Evolutionary conservation across 2,888 invertebrate genomes (phyloP), one percentile per base, ranked within the genome.

Genomic region (Scaptomyza tumidula): DNA sequence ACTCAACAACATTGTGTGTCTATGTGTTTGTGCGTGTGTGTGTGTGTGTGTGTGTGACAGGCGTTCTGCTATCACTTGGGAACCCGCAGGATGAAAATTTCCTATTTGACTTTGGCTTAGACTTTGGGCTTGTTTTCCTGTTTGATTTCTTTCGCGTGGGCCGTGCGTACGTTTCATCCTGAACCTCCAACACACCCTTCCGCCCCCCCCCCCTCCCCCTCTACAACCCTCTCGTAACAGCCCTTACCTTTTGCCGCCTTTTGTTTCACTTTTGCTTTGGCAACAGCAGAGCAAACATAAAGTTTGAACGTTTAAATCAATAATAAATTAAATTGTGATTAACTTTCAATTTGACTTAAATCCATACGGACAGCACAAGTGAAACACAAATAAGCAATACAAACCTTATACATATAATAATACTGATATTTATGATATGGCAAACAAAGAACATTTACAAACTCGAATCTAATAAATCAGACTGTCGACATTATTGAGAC

Each of bases 1-100:
- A 77, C 58, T 77, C 61, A 46, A 58, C 35, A 37, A 39, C 39
- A 29, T 14, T 52, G 10, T 37, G 11, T 50, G 6, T n/a, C 10
- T 35, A 4, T 37, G 24, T 37, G 33, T n/a, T 1, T 11, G 6
- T 31, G 16, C 1, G 5, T n/a, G 46, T 27, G 27, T 3, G n/a
- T n/a, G n/a, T n/a, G n/a, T n/a, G n/a, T n/a, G 24, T 37, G 24
- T 35, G 24, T 48, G 16, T 13, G 14, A 19, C 19, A 44, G n/a
- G 24, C 44, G 13, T 41, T 10, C 16, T 27, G 27, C 14, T 52
- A 52, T 39, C 37, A 27, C 11, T 52, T 11, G 14, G 27, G 1
- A 27, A 27, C 52, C 52, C 52, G 39, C 37, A 52, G 52, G 37
- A 59, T 46, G 46, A 45, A 35, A 31, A 46, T 53, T 52, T 56